These are phyloP conservation scores for Ischnura elegans DNA, from an alignment of 2,888 invertebrate species.

Conservation along the genomic window DNA sequence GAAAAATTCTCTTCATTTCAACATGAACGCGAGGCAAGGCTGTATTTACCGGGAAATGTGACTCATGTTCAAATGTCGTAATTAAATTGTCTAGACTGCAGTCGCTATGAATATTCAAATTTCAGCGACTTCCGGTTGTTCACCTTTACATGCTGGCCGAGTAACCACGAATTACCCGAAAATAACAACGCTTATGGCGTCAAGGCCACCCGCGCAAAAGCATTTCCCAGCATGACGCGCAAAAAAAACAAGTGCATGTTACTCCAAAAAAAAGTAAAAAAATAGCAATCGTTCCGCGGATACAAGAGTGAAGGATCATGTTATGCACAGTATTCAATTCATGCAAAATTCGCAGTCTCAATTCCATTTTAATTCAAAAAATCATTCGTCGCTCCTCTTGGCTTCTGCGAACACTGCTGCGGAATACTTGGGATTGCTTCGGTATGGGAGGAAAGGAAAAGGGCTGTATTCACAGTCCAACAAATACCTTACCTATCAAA, in stretches of 20 bases:
- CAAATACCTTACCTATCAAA: no score
- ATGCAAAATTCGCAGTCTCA: neutral
- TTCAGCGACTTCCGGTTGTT: neutral
- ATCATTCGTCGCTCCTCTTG: neutral
- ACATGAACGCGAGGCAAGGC: neutral
- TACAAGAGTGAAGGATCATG: neutral
- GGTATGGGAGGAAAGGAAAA: no score
- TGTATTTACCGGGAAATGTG: neutral
- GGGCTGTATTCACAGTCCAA: no score
- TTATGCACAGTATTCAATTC: neutral
- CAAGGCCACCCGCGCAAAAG: neutral
- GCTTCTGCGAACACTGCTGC: neutral
- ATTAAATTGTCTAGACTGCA: neutral
- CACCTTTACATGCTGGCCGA: neutral
- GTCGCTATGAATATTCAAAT: neutral
- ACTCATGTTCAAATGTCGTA: neutral
- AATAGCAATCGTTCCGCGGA: neutral
- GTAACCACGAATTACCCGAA: conserved; percentile 6
- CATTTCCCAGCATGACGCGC: neutral
- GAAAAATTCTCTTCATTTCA: neutral
- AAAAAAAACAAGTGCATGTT: neutral
- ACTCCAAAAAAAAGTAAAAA: neutral
- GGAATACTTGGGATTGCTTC: neutral
- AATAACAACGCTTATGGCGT: neutral
- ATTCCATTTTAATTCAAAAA: neutral